Percentiles rank a stretch among this genome's conserved stretches.
These are phyloP conservation scores for Lophius americanus DNA, from an alignment of 2,797 vertebrate species.

Conservation along the genomic window DNA sequence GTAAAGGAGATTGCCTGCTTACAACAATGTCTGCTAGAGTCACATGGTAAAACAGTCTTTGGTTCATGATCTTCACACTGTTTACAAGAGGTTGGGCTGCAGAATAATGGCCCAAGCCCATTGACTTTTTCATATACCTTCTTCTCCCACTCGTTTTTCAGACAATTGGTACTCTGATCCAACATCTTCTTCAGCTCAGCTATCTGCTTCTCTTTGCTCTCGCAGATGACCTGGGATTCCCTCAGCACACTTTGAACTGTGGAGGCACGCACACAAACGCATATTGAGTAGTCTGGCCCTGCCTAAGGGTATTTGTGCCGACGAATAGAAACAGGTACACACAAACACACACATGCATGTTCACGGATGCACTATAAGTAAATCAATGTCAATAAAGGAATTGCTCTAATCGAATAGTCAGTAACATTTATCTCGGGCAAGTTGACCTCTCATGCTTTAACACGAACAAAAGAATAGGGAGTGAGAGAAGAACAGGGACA, in stretches of 20 bases:
- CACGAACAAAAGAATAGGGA: constrained; percentile 5
- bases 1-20: constrained; percentile 31
- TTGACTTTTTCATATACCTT: constrained; percentile 83
- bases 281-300: constrained; percentile 46
- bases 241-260: constrained; percentile 93
- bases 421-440: constrained; percentile 17
- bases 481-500: neutral
- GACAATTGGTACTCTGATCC: constrained; percentile 87
- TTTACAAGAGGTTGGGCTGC: constrained; percentile 38
- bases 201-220: constrained; percentile 95
- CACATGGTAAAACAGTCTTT: constrained; percentile 53
- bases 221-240: constrained; percentile 90
- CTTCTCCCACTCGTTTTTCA: constrained; percentile 95
- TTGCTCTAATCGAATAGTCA: constrained; percentile 31
- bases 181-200: constrained; percentile 91
- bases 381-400: constrained; percentile 50
- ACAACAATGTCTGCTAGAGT: constrained; percentile 45
- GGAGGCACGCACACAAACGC: constrained; percentile 33
- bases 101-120: constrained; percentile 55
- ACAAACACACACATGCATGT: neutral
- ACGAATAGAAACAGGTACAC: constrained; percentile 27
- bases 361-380: constrained; percentile 38
- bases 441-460: constrained; percentile 24
- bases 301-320: constrained; percentile 46
- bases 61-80: constrained; percentile 36